Evolutionary conservation across 2,888 invertebrate species (phyloP).

Genomic region (Drosophila vallismaia): DNA sequence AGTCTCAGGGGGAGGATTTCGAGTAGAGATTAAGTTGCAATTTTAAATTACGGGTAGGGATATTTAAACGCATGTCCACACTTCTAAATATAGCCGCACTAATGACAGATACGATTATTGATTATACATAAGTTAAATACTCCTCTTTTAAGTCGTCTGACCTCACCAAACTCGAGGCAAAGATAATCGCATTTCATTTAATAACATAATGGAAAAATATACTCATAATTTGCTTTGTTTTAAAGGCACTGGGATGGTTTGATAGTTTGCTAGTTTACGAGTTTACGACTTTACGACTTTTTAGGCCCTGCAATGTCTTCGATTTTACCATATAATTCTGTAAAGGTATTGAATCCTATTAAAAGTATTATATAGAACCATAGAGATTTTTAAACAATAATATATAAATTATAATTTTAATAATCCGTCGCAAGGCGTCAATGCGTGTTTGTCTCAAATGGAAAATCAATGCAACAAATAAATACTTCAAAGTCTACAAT

Average conservation of each 20-base stretch:
- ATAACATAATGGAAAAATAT: slow-evolving; percentile 37
- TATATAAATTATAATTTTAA: slow-evolving; percentile 5
- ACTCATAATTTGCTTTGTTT: slow-evolving; percentile 37
- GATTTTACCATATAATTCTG: slow-evolving; percentile 11
- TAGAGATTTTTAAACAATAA: slow-evolving; percentile 26
- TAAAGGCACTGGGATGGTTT: slow-evolving; percentile 26
- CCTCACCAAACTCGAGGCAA: slow-evolving; percentile 2
- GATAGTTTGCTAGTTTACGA: slow-evolving; percentile 5
- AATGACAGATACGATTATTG: slow-evolving; percentile 33
- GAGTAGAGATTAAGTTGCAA: slow-evolving; percentile 32
- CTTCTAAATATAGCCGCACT: slow-evolving; percentile 36
- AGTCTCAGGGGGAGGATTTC: slow-evolving; percentile 46
- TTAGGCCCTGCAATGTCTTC: slow-evolving; percentile 16
- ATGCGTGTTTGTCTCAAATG: slow-evolving; percentile 6
- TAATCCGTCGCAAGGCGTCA: slow-evolving; percentile 1
- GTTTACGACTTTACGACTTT: background rate
- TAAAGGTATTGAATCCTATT: slow-evolving; percentile 38
- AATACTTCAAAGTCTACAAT: background rate
- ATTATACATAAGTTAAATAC: slow-evolving; percentile 23
- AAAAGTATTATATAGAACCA: slow-evolving; percentile 31
- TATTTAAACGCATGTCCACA: slow-evolving; percentile 20
- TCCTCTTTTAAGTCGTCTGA: slow-evolving; percentile 28
- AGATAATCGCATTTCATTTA: slow-evolving; percentile 35
- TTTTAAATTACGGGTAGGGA: slow-evolving; percentile 37
- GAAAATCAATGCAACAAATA: background rate